phyloP scores from a whole-genome alignment of 2,797 vertebrate genomes.

The Acipenser transmontanus region DNA sequence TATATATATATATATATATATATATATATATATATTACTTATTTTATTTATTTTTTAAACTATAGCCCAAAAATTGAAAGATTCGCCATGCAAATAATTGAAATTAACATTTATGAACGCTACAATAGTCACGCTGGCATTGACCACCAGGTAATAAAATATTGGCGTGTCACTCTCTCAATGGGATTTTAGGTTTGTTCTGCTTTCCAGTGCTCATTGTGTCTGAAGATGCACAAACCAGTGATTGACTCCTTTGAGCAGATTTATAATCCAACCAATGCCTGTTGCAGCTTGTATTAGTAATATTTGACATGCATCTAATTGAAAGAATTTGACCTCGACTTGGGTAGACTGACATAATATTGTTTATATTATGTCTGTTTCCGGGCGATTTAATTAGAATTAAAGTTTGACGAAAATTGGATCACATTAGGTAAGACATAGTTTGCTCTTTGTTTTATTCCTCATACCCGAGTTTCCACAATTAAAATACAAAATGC shows the following conservation, averaged over 20 bases:
- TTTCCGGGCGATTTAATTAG: constrained; percentile 67
- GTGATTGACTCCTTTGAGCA: constrained; percentile 42
- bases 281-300: constrained; percentile 59
- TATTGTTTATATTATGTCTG: constrained; percentile 54
- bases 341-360: constrained; percentile 54
- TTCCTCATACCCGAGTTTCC: too few species aligned
- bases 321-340: constrained; percentile 66
- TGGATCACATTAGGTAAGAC: constrained; percentile 63
- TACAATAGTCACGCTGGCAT: constrained; percentile 7
- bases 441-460: constrained; percentile 60
- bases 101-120: background rate
- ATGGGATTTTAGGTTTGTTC: constrained; percentile 33
- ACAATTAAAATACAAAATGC: too few species aligned
- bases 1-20: too few species aligned
- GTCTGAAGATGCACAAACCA: constrained; percentile 58
- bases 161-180: constrained; percentile 26
- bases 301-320: constrained; percentile 71
- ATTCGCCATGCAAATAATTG: too few species aligned
- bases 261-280: constrained; percentile 56
- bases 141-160: constrained; percentile 22
- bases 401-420: constrained; percentile 64
- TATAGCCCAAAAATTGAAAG: too few species aligned
- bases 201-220: constrained; percentile 25
- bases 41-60: too few species aligned
- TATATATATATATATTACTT: too few species aligned